Percentiles rank a stretch among this genome's conserved stretches.
phyloP scores from a whole-genome alignment of 2,888 invertebrate genomes.

The Agonum fuliginosum region DNA sequence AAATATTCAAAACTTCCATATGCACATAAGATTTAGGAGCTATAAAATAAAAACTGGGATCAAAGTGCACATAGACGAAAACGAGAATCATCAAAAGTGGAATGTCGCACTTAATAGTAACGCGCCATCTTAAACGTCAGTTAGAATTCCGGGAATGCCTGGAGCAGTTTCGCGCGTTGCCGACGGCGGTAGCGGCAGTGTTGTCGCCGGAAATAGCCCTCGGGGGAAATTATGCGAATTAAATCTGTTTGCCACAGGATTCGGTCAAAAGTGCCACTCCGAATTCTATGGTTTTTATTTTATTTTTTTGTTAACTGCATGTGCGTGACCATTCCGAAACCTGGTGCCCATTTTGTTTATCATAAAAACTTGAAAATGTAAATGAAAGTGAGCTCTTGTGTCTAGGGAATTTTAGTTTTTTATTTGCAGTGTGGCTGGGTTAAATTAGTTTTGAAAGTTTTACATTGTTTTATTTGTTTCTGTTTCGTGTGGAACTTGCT shows the following conservation, averaged over 20 bases:
- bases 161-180: slow-evolving; percentile 11
- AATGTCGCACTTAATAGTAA: slow-evolving; percentile 13
- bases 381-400: slow-evolving; percentile 14
- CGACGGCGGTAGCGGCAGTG: background rate
- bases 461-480: slow-evolving; percentile 37
- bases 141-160: slow-evolving; percentile 24
- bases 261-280: slow-evolving; percentile 34
- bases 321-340: slow-evolving; percentile 26
- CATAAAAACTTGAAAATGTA: slow-evolving; percentile 39
- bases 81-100: slow-evolving; percentile 8
- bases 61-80: slow-evolving; percentile 7
- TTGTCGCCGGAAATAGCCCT: slow-evolving; percentile 25
- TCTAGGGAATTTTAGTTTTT: slow-evolving; percentile 37
- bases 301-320: slow-evolving; percentile 37
- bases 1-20: background rate
- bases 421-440: slow-evolving; percentile 9
- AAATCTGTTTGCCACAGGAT: slow-evolving; percentile 40
- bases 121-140: slow-evolving; percentile 36
- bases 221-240: slow-evolving; percentile 50
- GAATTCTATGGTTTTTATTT: slow-evolving; percentile 33
- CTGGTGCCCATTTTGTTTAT: slow-evolving; percentile 2
- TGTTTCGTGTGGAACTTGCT: slow-evolving; percentile 18
- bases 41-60: background rate
- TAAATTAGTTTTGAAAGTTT: slow-evolving; percentile 39
- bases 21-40: background rate